A percentile compares a stretch with the other conserved stretches of the same genome.
phyloP scores from a whole-genome alignment of 2,113 vertebrate species.

The Apteryx mantelli region DNA sequence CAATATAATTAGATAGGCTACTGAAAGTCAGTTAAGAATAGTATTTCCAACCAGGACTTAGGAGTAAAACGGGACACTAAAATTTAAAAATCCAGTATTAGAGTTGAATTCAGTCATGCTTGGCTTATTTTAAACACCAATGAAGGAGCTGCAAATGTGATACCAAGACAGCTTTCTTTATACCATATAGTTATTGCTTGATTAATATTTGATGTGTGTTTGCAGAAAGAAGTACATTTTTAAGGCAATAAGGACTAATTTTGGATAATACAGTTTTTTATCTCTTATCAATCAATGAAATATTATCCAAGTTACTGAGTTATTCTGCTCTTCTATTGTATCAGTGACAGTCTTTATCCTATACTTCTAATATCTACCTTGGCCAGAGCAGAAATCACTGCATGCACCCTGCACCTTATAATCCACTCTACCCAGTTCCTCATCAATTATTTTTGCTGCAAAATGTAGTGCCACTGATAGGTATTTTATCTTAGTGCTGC shows the following conservation, averaged over 20 bases:
- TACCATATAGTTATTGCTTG: slow-evolving; percentile 25
- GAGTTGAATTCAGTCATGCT: not conserved
- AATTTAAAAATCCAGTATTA: not conserved
- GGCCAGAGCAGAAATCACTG: slow-evolving; percentile 41
- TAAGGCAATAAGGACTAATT: not conserved
- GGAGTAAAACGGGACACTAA: not conserved
- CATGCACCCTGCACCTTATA: slow-evolving; percentile 42
- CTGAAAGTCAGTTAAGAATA: not conserved
- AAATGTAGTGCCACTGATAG: slow-evolving; percentile 35
- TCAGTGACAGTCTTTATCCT: not conserved
- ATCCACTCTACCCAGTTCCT: slow-evolving; percentile 46
- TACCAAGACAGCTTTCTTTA: slow-evolving; percentile 20
- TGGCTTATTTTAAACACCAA: slow-evolving; percentile 14
- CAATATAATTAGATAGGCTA: not conserved
- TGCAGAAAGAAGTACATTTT: not conserved
- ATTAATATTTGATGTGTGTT: slow-evolving; percentile 22
- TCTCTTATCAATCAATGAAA: slow-evolving; percentile 35
- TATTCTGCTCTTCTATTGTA: slow-evolving; percentile 9
- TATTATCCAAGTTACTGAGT: not conserved
- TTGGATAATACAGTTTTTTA: not conserved
- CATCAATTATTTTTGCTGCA: slow-evolving; percentile 68
- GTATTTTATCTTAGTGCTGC: slow-evolving; percentile 68
- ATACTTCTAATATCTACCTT: slow-evolving; percentile 1
- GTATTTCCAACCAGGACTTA: not conserved
- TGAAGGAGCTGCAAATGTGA: not conserved